These are phyloP conservation scores for Montipora efflorescens DNA, from an alignment of 64 coral and sea anemone genomes.

Conservation along the genomic window DNA sequence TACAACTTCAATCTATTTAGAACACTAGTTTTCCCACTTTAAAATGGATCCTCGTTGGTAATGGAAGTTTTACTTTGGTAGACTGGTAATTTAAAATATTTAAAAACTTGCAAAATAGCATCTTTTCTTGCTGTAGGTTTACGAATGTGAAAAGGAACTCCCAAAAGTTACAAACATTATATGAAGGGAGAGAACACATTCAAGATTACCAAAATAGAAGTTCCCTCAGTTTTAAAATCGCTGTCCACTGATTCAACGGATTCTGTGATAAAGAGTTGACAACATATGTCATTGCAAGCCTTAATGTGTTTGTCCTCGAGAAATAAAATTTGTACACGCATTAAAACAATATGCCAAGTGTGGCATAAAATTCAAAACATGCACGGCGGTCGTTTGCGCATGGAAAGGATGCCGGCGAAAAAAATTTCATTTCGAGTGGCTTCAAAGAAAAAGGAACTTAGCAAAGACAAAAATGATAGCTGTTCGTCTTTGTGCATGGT, in stretches of 20 bases:
- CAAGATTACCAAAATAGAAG: no score
- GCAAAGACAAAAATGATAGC: constrained; percentile 31
- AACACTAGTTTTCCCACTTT: background rate
- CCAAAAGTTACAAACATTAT: background rate
- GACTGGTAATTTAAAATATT: no score
- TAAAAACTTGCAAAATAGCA: no score
- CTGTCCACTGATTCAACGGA: constrained; percentile 43
- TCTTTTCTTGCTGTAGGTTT: background rate
- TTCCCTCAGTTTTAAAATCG: background rate
- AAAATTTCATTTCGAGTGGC: background rate
- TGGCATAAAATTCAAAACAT: background rate
- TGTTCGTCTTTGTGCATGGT: background rate
- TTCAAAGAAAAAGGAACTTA: background rate
- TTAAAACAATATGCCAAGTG: background rate
- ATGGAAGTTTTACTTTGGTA: no score
- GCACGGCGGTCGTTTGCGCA: background rate
- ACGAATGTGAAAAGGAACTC: no score
- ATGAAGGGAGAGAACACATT: background rate
- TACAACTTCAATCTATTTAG: background rate
- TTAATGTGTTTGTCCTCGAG: constrained; percentile 78
- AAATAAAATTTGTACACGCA: constrained; percentile 42
- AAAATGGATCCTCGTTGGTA: background rate
- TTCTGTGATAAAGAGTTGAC: constrained; percentile 74
- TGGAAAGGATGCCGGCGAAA: background rate
- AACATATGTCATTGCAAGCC: constrained; percentile 64